These are phyloP conservation scores for Trachemys scripta DNA, from an alignment of 2,113 vertebrate species.

Conservation along the genomic window DNA sequence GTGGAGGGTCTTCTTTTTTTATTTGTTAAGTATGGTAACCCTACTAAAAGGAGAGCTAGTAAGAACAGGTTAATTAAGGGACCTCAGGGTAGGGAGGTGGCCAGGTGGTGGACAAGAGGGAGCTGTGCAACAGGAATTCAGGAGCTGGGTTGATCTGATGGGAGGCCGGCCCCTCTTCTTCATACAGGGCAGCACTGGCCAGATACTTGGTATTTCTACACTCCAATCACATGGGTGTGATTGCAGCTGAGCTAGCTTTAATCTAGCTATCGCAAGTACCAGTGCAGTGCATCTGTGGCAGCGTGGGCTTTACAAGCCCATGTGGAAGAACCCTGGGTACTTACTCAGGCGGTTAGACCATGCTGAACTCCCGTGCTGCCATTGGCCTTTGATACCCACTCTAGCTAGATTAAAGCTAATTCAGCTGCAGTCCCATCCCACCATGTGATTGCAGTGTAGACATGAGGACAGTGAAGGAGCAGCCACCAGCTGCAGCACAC, in stretches of 20 bases:
- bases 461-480: neutral
- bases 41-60: neutral
- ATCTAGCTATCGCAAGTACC: neutral
- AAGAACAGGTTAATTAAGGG: neutral
- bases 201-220: neutral
- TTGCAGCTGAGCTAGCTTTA: neutral
- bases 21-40: too few relatives aligned
- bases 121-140: neutral
- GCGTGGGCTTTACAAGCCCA: neutral
- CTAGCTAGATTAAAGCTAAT: neutral
- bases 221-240: neutral
- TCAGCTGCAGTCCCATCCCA: neutral
- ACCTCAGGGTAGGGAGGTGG: neutral
- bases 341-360: neutral
- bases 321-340: neutral
- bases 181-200: neutral
- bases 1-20: neutral
- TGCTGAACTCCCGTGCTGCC: neutral
- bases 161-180: neutral
- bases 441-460: neutral
- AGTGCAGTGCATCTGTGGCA: neutral
- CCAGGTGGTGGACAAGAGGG: neutral
- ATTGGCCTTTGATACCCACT: neutral
- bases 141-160: neutral
- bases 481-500: fast-evolving